Base-by-base conservation (phyloP, 2,797 vertebrate species). In the Poeciliopsis turneri region DNA sequence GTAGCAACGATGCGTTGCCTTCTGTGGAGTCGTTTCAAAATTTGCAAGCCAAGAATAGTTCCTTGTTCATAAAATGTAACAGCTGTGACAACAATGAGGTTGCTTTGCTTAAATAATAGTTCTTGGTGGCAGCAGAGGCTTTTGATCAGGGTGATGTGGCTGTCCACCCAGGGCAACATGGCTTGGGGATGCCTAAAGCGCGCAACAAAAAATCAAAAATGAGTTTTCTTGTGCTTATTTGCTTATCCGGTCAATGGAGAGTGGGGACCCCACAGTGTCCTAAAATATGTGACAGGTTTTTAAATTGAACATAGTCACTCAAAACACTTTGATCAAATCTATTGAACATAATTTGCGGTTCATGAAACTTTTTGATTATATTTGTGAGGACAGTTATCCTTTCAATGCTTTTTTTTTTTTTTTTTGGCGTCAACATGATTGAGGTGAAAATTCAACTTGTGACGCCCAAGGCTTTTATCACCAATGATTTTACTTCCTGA, bases 141-240 rank as follows among this genome's bases (percentile, higher is more conserved):
- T 68, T 39, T 39, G 7, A 68, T 41, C 20, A 25, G 36, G 25
- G 23, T 25, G 12, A n/a, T 3, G n/a, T 15, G 68, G 68, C 41
- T 45, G 25, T 70, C 25, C 68, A 16, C 68, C 68, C 11, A 28
- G 68, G 25, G 68, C 18, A 45, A 25, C 6, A 41, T 41, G 64
- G 36, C 18, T 0, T 39, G 61, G 61, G 61, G 61, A 9, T 39
- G 61, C 30, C 16, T 9, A 39, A 39, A 66, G 18, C 36, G 12
- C 16, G 4, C 20, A 66, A 39, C 7, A 43, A 43, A 2, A 39
- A 41, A 41, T 15, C 5, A 25, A 70, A 70, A 45, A 70, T 13
- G 4, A 46, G n/a, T 28, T 45, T 70, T 43, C 23, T 43, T 70
- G 41, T 70, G 68, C 68, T 70, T 70, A 70, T 70, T 46, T 70